Conservation (phyloP, 2,888 invertebrate species). For the Autographa pulchrina region DNA sequence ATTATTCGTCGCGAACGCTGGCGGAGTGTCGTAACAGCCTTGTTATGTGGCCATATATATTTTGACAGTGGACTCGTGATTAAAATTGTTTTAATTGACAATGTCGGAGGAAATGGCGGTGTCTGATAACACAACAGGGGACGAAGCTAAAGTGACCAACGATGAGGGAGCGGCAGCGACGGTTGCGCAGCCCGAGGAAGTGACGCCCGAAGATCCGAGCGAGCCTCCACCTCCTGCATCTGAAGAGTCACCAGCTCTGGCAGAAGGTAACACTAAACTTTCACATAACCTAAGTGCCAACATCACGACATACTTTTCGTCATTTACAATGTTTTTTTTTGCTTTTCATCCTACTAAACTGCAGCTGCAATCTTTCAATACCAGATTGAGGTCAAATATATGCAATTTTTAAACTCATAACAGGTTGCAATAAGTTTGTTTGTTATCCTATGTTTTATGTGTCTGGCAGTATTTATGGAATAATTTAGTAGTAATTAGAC, state of each 20-base stretch:
- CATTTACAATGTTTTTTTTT: conserved; percentile 54
- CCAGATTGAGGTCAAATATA: conserved; percentile 38
- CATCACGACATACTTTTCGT: conserved; percentile 73
- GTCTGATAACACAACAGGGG: conserved; percentile 81
- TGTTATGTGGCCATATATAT: conserved; percentile 82
- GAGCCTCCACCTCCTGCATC: conserved; percentile 59
- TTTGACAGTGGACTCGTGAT: conserved; percentile 79
- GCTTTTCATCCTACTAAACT: conserved; percentile 39
- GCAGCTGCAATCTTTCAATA: conserved; percentile 22
- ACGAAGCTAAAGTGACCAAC: conserved; percentile 73
- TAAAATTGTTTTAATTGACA: conserved; percentile 81
- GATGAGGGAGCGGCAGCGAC: conserved; percentile 70
- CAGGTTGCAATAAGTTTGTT: not conserved
- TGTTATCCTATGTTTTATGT: conserved; percentile 6
- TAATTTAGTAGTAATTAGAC: conserved; percentile 30
- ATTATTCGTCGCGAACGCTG: conserved; percentile 76
- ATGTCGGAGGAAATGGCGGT: conserved; percentile 88
- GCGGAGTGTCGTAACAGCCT: conserved; percentile 77
- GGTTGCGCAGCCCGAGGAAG: conserved; percentile 64
- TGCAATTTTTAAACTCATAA: conserved; percentile 14
- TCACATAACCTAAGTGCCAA: conserved; percentile 79
- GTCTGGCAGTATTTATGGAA: conserved; percentile 19
- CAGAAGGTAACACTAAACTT: conserved; percentile 74
- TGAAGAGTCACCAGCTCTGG: conserved; percentile 59
- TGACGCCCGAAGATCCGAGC: conserved; percentile 58